These are phyloP conservation scores for Lophochroa leadbeateri DNA, from an alignment of 2,113 vertebrate species.

Conservation along the genomic window DNA sequence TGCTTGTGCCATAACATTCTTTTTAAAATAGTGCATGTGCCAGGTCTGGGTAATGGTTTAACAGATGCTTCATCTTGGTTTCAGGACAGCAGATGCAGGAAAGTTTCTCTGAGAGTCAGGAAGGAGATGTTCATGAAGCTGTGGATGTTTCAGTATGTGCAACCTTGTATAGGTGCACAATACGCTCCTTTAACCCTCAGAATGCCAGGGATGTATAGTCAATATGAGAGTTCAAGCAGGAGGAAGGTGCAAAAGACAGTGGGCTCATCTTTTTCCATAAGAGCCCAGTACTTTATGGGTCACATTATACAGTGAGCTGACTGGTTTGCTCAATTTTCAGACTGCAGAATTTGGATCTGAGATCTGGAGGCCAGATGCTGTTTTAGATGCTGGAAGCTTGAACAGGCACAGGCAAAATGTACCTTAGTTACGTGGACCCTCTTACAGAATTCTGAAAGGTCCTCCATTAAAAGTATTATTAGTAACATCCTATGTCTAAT, in stretches of 20 bases:
- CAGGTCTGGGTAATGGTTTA: conserved; percentile 11
- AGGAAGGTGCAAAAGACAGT: background rate
- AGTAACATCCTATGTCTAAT: background rate
- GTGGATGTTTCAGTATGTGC: background rate
- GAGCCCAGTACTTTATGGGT: background rate
- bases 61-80: conserved; percentile 26
- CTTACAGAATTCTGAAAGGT: background rate
- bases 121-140: background rate
- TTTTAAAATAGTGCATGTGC: background rate
- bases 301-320: background rate
- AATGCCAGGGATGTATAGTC: background rate
- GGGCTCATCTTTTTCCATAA: background rate
- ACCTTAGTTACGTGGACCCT: background rate
- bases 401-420: accelerated
- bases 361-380: background rate
- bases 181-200: background rate
- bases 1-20: conserved; percentile 14
- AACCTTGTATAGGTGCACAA: background rate
- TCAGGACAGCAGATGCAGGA: background rate
- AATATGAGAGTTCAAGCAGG: background rate
- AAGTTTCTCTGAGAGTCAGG: background rate
- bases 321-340: background rate
- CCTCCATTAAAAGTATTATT: background rate
- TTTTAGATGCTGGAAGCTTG: background rate
- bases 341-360: background rate